Conservation (phyloP, 1,140 invertebrate species). For the Paraescarpia echinospica region DNA sequence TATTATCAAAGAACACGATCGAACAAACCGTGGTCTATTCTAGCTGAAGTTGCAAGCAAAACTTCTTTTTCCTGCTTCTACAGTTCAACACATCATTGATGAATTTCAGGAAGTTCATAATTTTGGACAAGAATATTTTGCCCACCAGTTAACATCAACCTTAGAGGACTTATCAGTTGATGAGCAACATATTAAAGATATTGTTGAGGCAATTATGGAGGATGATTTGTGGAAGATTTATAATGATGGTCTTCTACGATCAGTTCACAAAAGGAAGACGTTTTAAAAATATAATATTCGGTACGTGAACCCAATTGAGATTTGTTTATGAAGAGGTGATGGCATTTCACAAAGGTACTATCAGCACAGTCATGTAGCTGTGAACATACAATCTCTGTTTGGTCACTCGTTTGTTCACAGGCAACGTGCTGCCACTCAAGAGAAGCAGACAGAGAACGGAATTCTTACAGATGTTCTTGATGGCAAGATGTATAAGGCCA, state of each 20-base stretch:
- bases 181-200: too few relatives aligned
- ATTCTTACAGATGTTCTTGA: slow-evolving; percentile 8
- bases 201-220: too few relatives aligned
- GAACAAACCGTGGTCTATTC: neutral
- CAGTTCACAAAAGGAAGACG: neutral
- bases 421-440: neutral
- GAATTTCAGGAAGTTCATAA: slow-evolving; percentile 4
- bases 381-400: slow-evolving; percentile 6
- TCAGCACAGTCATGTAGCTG: neutral
- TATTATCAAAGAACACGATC: neutral
- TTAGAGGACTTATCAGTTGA: neutral
- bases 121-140: neutral
- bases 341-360: slow-evolving; percentile 8
- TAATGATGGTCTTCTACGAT: too few relatives aligned
- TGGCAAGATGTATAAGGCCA: neutral
- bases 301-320: slow-evolving; percentile 7
- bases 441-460: neutral
- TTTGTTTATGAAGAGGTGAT: slow-evolving; percentile 9
- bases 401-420: neutral
- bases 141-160: neutral
- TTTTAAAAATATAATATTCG: neutral
- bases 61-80: neutral
- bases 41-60: slow-evolving; percentile 16
- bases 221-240: too few relatives aligned
- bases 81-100: slow-evolving; percentile 13